Evolutionary conservation across 53 echinoderm and acorn worm species (phyloP).

Genomic region (Henricia sp.): DNA sequence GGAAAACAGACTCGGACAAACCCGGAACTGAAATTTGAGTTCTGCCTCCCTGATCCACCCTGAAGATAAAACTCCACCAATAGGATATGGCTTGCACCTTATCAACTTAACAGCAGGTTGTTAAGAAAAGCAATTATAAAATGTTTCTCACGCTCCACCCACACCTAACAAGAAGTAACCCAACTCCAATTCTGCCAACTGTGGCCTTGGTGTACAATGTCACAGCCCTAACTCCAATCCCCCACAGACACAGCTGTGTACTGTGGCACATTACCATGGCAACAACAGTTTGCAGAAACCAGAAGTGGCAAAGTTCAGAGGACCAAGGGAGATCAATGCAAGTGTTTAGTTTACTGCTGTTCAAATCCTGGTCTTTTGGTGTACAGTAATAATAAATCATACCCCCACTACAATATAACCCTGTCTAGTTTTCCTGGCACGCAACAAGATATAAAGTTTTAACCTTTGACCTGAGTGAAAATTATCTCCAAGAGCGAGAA

Average conservation of each 20-base stretch:
- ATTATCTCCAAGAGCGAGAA: too few relatives aligned
- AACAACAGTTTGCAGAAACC: background rate
- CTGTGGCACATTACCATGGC: conserved; percentile 42
- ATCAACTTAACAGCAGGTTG: too few relatives aligned
- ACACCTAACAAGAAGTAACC: conserved; percentile 48
- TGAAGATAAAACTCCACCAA: too few relatives aligned
- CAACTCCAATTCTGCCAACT: conserved; percentile 7
- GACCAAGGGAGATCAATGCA: background rate
- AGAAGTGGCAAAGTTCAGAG: conserved; percentile 1
- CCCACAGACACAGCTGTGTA: too few relatives aligned
- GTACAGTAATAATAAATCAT: background rate
- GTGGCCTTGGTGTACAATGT: background rate
- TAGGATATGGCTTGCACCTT: too few relatives aligned
- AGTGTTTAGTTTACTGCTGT: background rate
- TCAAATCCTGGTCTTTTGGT: background rate
- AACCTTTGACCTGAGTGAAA: conserved; percentile 19
- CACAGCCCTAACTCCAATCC: conserved; percentile 5
- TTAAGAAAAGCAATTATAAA: too few relatives aligned
- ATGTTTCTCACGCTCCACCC: conserved; percentile 10
- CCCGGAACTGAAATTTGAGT: too few relatives aligned
- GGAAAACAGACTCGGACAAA: too few relatives aligned
- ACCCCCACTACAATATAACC: background rate
- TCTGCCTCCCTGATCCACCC: too few relatives aligned
- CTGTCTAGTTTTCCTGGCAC: conserved; percentile 12
- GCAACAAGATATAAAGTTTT: conserved; percentile 34